Evolutionary conservation across 2,888 invertebrate species (phyloP).

Genomic region (Archaeoteleia sp.): DNA sequence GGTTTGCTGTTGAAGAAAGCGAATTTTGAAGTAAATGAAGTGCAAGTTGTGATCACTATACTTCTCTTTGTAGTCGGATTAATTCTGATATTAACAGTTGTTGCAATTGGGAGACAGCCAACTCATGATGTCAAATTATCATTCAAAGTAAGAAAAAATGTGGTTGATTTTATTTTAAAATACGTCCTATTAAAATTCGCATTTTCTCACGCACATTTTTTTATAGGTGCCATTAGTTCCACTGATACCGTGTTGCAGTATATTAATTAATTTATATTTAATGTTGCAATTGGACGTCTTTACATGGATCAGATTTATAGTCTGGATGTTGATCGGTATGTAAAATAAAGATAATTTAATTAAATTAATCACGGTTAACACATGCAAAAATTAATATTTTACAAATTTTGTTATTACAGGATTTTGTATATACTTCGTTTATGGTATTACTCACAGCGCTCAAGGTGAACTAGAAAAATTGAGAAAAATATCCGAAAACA

Average conservation of each 20-base stretch:
- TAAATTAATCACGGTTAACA: neutral
- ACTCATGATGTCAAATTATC: constrained; percentile 78
- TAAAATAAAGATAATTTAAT: constrained; percentile 5
- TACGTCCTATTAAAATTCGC: too few species aligned
- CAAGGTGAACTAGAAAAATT: constrained; percentile 75
- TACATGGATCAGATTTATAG: constrained; percentile 92
- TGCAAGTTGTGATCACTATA: constrained; percentile 67
- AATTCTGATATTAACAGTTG: constrained; percentile 76
- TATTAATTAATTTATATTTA: constrained; percentile 90
- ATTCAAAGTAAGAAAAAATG: constrained; percentile 79
- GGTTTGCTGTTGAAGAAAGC: constrained; percentile 75
- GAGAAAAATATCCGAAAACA: constrained; percentile 11
- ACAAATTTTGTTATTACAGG: constrained; percentile 77
- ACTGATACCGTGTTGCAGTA: constrained; percentile 87
- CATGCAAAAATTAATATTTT: neutral
- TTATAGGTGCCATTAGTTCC: constrained; percentile 90
- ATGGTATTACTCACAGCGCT: constrained; percentile 87
- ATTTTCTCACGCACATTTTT: too few species aligned
- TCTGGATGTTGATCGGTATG: constrained; percentile 89
- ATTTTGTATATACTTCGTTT: constrained; percentile 88
- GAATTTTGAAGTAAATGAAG: constrained; percentile 58
- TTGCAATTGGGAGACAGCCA: constrained; percentile 84
- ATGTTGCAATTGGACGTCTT: constrained; percentile 90
- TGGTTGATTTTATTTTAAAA: too few species aligned
- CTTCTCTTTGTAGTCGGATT: constrained; percentile 59